Base-by-base conservation (phyloP, 2,888 invertebrate genomes). In the Rutpela maculata region DNA sequence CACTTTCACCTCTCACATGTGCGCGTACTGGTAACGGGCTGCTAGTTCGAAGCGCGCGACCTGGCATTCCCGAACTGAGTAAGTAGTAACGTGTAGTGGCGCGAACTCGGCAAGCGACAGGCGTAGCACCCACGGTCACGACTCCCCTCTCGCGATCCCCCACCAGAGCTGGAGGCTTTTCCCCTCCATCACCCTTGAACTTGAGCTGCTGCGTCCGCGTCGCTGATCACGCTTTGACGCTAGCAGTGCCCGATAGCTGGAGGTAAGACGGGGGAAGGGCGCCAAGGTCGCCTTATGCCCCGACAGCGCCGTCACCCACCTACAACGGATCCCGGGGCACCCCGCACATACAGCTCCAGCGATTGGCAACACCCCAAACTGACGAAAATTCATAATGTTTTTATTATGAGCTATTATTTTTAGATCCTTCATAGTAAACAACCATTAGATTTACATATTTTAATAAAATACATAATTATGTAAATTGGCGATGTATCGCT, bases 151-250 rank as follows among this genome's bases (percentile, higher is more conserved):
- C 74, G 76, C 77, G 62, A 74, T 86, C 79, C 76, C 83, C 83
- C 84, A 78, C 76, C 74, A 78, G 76, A 78, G 84, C 85, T 82
- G 82, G 67, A 69, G 77, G 83, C 79, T 79, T 22, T 85, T 88
- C 89, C 88, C 88, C 89, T 88, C 88, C 87, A 87, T 85, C 88
- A 89, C 89, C 90, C 90, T 90, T 90, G 90, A 90, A 90, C 90
- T 90, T 90, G 89, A 87, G 85, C 84, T 83, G 84, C 82, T 81
- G 83, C 83, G 83, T 80, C 80, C 81, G 77, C 82, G 84, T 80
- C 79, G 80, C 75, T 75, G 76, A 78, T 74, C 81, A 71, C 74
- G 79, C 83, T 82, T 82, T 81, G 80, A 82, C 83, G 85, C 85
- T 81, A 77, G 75, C 79, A 77, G 68, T 75, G 83, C 78, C 81